phyloP scores from a whole-genome alignment of 2,888 invertebrate genomes.

The Yponomeuta malinellus region DNA sequence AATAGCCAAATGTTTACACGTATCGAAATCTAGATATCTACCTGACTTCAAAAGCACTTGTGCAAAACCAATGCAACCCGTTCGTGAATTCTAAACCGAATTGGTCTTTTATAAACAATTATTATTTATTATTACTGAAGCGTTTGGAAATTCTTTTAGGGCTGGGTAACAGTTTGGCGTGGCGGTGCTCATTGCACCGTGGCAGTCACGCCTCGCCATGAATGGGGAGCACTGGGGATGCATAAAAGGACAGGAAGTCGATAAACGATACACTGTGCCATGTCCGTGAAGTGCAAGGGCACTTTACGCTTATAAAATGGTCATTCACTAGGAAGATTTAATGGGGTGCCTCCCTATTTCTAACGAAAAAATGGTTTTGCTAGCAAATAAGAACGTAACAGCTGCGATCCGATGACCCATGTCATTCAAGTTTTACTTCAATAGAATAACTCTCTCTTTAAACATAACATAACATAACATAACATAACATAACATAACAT shows the following conservation, averaged over 20 bases:
- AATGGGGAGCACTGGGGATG: conserved; percentile 38
- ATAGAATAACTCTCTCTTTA: too few relatives aligned
- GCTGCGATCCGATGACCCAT: not conserved
- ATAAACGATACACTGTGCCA: conserved; percentile 12
- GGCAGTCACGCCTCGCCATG: conserved; percentile 41
- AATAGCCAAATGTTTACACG: not conserved
- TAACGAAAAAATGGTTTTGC: not conserved
- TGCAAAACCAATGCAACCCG: too few relatives aligned
- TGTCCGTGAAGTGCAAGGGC: conserved; percentile 52
- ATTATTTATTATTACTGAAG: not conserved
- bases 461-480: too few relatives aligned
- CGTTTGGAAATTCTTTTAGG: not conserved
- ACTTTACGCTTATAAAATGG: conserved; percentile 22
- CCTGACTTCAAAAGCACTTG: too few relatives aligned
- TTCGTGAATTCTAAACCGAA: too few relatives aligned
- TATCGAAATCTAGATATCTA: not conserved
- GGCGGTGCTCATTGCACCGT: conserved; percentile 28
- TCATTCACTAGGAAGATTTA: too few relatives aligned
- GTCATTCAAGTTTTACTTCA: not conserved
- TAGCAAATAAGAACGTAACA: not conserved
- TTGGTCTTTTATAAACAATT: not conserved
- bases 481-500: too few relatives aligned
- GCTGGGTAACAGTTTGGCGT: conserved; percentile 4
- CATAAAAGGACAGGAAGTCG: conserved; percentile 53
- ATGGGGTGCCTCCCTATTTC: too few relatives aligned